Base-by-base conservation (phyloP, 2,888 invertebrate genomes). In the Spodoptera exigua region DNA sequence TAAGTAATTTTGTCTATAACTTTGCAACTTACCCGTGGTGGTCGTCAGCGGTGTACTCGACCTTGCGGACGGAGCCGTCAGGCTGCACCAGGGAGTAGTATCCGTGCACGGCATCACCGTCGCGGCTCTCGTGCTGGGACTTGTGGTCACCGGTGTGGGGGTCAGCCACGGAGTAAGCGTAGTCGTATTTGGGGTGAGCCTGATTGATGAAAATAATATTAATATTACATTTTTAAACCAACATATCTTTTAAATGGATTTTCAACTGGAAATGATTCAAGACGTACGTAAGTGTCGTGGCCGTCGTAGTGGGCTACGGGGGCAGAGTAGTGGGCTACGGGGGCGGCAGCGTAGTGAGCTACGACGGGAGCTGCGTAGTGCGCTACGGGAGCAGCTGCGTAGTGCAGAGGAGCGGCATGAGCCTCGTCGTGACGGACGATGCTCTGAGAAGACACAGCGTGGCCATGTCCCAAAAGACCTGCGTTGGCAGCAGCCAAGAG, bases 121-220 rank as follows among this genome's bases (percentile, higher is more conserved):
- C 88, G 53, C 91, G 88, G 78, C 80, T 83, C 80, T 91, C 91
- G 73, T 86, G 89, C 62, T 91, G 95, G 77, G 92, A 90, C 90
- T 95, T 95, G 89, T 95, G 95, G 89, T 95, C 95, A 37, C 95
- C 95, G 74, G 95, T 95, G 83, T 95, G 95, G 5, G 94, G 94
- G 83, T 95, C 95, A 58, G 95, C 94, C 59, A 95, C 95, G 61
- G 94, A 94, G 83, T 95, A 95, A 39, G 91, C 90, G 84, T 89
- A 95, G 72, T 93, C 92, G 85, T 95, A 95, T 79, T 94, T 93
- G 10, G 94, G 93, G 55, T 94, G 93, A 49, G 90, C 88, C 92
- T 91, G 67, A 72, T 39, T 46, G 9, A 4, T 14, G 17, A 7
- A 47, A 36, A 7, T 7, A 13, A 4, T 51, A 0, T 39, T 14